A percentile compares a stretch with the other conserved stretches of the same genome.
Evolutionary conservation across 1,140 invertebrate species (phyloP).

Genomic region (Adoxophyes honmai): DNA sequence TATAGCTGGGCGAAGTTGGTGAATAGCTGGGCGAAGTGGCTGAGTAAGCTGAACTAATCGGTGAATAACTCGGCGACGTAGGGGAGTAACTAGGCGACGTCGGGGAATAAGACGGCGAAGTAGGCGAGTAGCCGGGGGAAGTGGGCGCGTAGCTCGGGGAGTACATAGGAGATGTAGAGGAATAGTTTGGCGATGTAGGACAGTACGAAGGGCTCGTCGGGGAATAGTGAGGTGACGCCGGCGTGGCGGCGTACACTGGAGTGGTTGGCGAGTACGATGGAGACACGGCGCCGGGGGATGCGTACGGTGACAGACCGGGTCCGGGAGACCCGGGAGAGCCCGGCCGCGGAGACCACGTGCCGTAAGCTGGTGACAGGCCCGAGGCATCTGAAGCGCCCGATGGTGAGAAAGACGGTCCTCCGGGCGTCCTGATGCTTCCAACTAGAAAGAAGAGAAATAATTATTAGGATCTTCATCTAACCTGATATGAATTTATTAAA

Average conservation of each 20-base stretch:
- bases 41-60: conserved; percentile 84
- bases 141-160: conserved; percentile 86
- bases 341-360: conserved; percentile 88
- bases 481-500: too few relatives aligned
- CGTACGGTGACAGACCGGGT: conserved; percentile 87
- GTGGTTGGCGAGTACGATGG: conserved; percentile 92
- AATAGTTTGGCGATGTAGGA: conserved; percentile 88
- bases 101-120: conserved; percentile 86
- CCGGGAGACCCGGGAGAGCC: conserved; percentile 90
- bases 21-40: conserved; percentile 85
- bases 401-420: conserved; percentile 97
- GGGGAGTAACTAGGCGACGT: conserved; percentile 88
- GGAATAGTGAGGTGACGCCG: conserved; percentile 87
- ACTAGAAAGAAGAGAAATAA: conserved; percentile 71
- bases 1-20: conserved; percentile 84
- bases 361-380: conserved; percentile 93
- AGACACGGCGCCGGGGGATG: conserved; percentile 84
- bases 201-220: conserved; percentile 91
- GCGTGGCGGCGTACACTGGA: conserved; percentile 86
- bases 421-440: conserved; percentile 96
- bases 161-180: conserved; percentile 84
- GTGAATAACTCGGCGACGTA: conserved; percentile 87
- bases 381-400: conserved; percentile 93
- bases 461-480: too few relatives aligned
- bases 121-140: conserved; percentile 88